Evolutionary conservation across 2,888 invertebrate species (phyloP).

Genomic region (Rhogogaster chlorosoma): DNA sequence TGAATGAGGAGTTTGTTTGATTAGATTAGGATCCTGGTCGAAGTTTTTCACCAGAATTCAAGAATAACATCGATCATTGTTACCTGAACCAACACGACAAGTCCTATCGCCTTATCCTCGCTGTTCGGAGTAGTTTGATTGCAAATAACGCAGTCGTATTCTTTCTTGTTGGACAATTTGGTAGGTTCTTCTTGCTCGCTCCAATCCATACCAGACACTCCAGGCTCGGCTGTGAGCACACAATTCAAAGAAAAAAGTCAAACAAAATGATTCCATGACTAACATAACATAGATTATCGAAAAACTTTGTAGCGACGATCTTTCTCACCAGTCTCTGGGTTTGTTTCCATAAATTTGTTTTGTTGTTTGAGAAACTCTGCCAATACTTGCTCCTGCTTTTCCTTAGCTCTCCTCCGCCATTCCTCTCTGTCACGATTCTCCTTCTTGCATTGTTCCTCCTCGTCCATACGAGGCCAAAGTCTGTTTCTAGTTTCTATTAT

Average conservation of each 20-base stretch:
- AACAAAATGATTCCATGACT: constrained; percentile 8
- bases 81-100: constrained; percentile 92
- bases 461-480: constrained; percentile 91
- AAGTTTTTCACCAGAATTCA: constrained; percentile 6
- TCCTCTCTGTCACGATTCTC: constrained; percentile 90
- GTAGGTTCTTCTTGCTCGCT: constrained; percentile 81
- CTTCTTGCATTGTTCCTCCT: constrained; percentile 85
- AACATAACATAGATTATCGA: constrained; percentile 37
- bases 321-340: constrained; percentile 82
- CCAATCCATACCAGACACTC: constrained; percentile 82
- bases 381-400: constrained; percentile 95
- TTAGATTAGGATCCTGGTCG: constrained; percentile 9
- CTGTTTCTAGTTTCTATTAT: constrained; percentile 86
- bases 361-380: constrained; percentile 95
- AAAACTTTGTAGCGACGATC: constrained; percentile 7
- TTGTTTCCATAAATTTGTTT: constrained; percentile 93
- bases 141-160: constrained; percentile 98
- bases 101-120: constrained; percentile 90
- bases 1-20: constrained; percentile 66
- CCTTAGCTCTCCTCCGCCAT: constrained; percentile 90
- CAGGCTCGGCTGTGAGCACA: constrained; percentile 72
- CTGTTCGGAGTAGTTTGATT: constrained; percentile 93
- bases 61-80: constrained; percentile 52
- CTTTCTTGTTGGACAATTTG: constrained; percentile 81
- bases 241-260: constrained; percentile 23